phyloP scores from a whole-genome alignment of 2,888 invertebrate species.

The Hypolimnas misippus region DNA sequence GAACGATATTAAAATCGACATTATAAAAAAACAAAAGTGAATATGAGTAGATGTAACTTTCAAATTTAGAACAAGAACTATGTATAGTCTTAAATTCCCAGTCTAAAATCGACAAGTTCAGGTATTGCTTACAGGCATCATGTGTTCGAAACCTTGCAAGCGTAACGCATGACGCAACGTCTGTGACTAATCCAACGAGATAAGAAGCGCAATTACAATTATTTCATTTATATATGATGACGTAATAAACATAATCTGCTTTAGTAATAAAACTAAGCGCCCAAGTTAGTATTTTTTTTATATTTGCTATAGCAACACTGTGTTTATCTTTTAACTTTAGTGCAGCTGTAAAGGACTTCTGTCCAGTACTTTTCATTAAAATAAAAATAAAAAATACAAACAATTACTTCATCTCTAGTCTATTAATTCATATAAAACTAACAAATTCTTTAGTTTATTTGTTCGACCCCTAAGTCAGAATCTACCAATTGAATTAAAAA shows the following conservation, averaged over 20 bases:
- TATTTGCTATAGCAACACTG: slow-evolving; percentile 10
- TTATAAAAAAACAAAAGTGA: neutral
- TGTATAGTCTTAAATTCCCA: neutral
- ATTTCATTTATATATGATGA: slow-evolving; percentile 63
- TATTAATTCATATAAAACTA: too few relatives aligned
- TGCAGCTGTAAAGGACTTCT: too few relatives aligned
- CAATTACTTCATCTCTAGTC: too few relatives aligned
- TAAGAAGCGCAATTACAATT: slow-evolving; percentile 77
- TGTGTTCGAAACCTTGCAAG: slow-evolving; percentile 30
- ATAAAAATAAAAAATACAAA: too few relatives aligned
- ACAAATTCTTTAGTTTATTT: too few relatives aligned
- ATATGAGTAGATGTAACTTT: neutral
- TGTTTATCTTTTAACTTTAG: neutral
- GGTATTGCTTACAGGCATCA: slow-evolving; percentile 23
- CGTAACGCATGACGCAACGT: slow-evolving; percentile 73
- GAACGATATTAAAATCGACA: neutral
- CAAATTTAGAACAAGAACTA: neutral
- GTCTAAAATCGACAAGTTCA: slow-evolving; percentile 5
- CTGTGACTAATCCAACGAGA: slow-evolving; percentile 76
- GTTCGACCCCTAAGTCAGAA: too few relatives aligned
- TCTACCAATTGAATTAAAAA: too few relatives aligned
- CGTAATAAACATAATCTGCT: slow-evolving; percentile 40
- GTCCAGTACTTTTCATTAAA: too few relatives aligned
- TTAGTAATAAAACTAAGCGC: slow-evolving; percentile 24
- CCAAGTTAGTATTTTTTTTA: slow-evolving; percentile 2